Percentiles rank a stretch among this genome's conserved stretches.
Evolutionary conservation across 2,113 vertebrate genomes (phyloP).

Genomic region (Andinoacara biseriatus): DNA sequence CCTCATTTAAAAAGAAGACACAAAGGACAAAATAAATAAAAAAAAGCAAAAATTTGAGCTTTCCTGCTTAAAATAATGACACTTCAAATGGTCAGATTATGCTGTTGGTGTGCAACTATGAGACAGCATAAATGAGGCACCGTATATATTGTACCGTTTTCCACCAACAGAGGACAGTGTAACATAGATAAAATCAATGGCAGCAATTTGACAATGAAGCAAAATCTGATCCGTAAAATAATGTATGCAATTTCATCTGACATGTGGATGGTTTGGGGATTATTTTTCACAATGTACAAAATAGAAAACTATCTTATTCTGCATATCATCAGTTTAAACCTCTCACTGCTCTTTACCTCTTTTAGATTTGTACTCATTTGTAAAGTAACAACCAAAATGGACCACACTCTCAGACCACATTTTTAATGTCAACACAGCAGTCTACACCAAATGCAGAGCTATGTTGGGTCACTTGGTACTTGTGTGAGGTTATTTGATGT

Average conservation of each 20-base stretch:
- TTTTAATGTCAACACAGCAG: background rate
- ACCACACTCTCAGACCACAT: background rate
- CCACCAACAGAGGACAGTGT: conserved; percentile 70
- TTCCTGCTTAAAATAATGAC: background rate
- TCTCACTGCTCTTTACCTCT: background rate
- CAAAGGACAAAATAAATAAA: background rate
- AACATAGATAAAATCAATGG: background rate
- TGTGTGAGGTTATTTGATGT: background rate
- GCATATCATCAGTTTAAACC: background rate
- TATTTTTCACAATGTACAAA: background rate
- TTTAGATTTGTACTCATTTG: background rate
- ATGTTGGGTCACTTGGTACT: background rate
- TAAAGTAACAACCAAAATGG: background rate
- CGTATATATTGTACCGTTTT: background rate
- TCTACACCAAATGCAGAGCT: background rate
- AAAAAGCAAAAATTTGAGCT: background rate
- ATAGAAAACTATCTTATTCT: background rate
- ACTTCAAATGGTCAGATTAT: background rate
- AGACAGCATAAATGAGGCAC: background rate
- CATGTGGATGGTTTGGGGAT: background rate
- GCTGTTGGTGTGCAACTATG: background rate
- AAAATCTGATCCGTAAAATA: background rate
- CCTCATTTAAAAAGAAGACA: background rate
- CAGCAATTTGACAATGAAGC: background rate
- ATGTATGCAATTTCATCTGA: background rate